Evolutionary conservation across 1,140 invertebrate species (phyloP), one percentile per base, ranked within the genome.

Genomic region (Frieseomelitta varia): DNA sequence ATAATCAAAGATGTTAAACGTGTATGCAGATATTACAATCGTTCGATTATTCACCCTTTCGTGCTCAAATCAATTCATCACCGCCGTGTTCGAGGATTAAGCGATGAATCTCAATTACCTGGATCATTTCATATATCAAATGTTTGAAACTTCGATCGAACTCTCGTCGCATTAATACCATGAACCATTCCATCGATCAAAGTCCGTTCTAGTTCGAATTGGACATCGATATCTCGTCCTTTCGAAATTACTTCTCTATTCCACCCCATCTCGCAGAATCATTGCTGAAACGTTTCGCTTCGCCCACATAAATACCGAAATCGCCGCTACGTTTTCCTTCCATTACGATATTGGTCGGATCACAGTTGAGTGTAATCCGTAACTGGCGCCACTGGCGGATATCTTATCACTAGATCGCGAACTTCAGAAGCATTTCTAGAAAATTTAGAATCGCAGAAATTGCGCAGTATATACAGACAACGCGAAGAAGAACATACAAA

Each of bases 131-230:
- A 27, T 51, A 24, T 1, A 27, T 58, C 39, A 21, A 47, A 2
- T 65, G 19, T 15, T 12, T 51, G 12, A 11, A 77, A 65, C n/a
- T 27, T 27, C n/a, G 24, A 61, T 61, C 24, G 12, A 3, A 61
- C 58, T n/a, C 14, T 17, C 27, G 15, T n/a, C 6, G 2, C 8
- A 53, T 72, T 19, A 51, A 11, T 14, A 51, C 4, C 69, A 72
- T 27, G 19, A 53, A 71, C 68, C 14, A n/a, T 67, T 24, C n/a
- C 61, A 67, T 78, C 76, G n/a, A 79, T 79, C 17, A 55, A 79
- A 67, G 8, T 79, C n/a, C 39, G 19, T n/a, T 55, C 63, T 12
- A 4, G 30, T 21, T 67, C 24, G 58, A 12, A 14, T 34, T 63
- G 24, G 58, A 63, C 34, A 30, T 1, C 39, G n/a, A 63, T 79